Conservation (phyloP, 2,888 invertebrate species). For the Herminia tarsipennalis region DNA sequence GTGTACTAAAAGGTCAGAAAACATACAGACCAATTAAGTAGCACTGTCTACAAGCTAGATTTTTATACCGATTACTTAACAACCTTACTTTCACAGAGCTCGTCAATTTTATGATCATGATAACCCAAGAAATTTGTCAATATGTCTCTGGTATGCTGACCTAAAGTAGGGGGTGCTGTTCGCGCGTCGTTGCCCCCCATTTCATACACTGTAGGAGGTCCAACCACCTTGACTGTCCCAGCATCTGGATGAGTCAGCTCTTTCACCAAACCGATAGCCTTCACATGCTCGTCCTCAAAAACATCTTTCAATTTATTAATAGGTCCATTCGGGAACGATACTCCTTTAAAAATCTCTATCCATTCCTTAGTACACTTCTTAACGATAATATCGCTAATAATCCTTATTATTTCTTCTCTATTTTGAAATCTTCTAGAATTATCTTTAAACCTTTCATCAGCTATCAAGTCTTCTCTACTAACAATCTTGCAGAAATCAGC, state of each 20-base stretch:
- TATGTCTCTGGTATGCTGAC: constrained; percentile 94
- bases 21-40: too few relatives aligned
- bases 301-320: constrained; percentile 94
- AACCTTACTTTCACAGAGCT: constrained; percentile 76
- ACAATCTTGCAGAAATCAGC: constrained; percentile 89
- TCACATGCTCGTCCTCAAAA: constrained; percentile 95
- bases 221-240: constrained; percentile 91
- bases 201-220: constrained; percentile 94
- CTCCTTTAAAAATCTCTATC: constrained; percentile 89
- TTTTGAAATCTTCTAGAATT: constrained; percentile 92
- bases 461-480: constrained; percentile 84
- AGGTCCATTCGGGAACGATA: constrained; percentile 95
- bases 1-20: too few relatives aligned
- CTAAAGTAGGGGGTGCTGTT: constrained; percentile 92
- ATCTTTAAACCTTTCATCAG: constrained; percentile 87
- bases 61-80: constrained; percentile 47
- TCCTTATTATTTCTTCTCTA: constrained; percentile 87
- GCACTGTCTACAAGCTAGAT: neutral
- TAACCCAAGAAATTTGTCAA: constrained; percentile 89
- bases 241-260: constrained; percentile 89
- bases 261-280: constrained; percentile 89
- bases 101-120: constrained; percentile 85
- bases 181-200: constrained; percentile 89
- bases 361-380: constrained; percentile 91
- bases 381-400: constrained; percentile 85